Evolutionary conservation across 2,797 vertebrate genomes (phyloP).

Genomic region (Peromyscus melanophrys): DNA sequence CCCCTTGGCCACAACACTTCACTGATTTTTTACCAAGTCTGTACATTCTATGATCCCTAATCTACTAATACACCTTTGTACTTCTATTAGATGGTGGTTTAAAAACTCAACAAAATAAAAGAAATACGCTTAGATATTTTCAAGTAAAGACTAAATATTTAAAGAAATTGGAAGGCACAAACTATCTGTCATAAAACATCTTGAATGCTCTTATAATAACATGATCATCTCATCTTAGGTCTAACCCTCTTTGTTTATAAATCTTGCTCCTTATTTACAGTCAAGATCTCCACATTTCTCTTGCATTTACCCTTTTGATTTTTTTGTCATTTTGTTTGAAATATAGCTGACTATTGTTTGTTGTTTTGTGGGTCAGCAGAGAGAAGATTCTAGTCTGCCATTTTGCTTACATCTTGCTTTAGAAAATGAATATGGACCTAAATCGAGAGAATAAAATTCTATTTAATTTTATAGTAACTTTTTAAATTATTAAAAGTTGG

Average conservation of each 20-base stretch:
- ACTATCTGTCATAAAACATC: background rate
- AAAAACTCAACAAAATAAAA: background rate
- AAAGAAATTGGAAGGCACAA: background rate
- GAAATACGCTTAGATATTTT: background rate
- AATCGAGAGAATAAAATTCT: background rate
- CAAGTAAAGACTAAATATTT: background rate
- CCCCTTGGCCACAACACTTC: background rate
- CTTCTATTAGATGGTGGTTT: background rate
- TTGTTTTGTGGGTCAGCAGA: background rate
- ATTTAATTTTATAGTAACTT: background rate
- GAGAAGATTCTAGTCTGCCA: background rate
- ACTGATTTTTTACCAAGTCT: background rate
- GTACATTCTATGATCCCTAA: background rate
- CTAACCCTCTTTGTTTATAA: background rate
- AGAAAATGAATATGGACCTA: slow-evolving; percentile 19
- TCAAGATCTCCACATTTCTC: background rate
- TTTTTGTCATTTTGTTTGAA: background rate
- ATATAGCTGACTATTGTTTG: background rate
- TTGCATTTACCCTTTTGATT: background rate
- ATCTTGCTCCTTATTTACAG: background rate
- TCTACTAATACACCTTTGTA: background rate
- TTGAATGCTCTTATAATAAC: background rate
- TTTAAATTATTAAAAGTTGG: background rate
- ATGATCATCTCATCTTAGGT: background rate
- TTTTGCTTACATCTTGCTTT: background rate